Conservation (phyloP, 1,140 invertebrate species). For the Heliconius congener region DNA sequence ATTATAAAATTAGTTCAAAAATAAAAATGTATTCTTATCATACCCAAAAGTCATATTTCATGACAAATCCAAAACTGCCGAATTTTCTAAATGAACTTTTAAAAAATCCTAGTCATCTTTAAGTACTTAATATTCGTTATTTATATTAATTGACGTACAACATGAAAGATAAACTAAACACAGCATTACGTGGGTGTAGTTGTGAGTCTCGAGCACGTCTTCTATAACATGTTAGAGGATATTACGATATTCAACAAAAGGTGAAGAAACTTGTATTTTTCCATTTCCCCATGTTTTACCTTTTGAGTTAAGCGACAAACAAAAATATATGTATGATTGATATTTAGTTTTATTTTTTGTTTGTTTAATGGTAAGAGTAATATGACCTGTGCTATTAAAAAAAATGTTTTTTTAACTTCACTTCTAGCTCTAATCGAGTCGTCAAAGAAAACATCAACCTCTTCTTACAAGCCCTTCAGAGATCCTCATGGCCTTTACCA, state of each 20-base stretch:
- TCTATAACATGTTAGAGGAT: constrained; percentile 36
- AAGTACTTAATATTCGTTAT: constrained; percentile 4
- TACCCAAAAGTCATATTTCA: too few species aligned
- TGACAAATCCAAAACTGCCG: neutral
- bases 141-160: constrained; percentile 8
- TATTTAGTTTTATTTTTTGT: too few species aligned
- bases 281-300: neutral
- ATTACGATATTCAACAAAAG: constrained; percentile 42
- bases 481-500: too few species aligned
- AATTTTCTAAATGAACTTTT: neutral
- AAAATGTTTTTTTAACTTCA: too few species aligned
- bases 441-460: too few species aligned
- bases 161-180: constrained; percentile 17
- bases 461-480: too few species aligned
- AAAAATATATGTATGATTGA: too few species aligned
- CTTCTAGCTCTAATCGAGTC: too few species aligned
- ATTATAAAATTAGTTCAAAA: too few species aligned
- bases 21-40: too few species aligned
- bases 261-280: neutral
- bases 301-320: neutral
- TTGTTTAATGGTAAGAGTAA: too few species aligned
- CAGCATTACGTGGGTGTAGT: constrained; percentile 21
- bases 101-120: neutral
- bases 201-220: constrained; percentile 16
- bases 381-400: too few species aligned